Evolutionary conservation across 2,888 invertebrate species (phyloP).

Genomic region (Drosophila diplacantha): DNA sequence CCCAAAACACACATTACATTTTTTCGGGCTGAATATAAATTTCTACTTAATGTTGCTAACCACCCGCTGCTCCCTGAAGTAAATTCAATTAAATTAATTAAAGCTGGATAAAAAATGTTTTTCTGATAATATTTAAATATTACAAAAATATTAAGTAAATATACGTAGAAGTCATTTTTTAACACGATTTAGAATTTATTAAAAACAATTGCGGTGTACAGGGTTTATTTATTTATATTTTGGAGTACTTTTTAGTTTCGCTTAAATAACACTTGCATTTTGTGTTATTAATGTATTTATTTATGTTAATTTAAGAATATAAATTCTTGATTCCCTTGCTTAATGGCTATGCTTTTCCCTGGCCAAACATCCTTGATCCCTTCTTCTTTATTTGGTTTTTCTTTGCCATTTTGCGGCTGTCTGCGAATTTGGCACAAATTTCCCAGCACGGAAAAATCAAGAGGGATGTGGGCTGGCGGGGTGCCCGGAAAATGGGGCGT

Average conservation of each 20-base stretch:
- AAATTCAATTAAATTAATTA: background rate
- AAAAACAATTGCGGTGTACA: too few relatives aligned
- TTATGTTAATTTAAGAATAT: background rate
- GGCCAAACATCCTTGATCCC: slow-evolving; percentile 1
- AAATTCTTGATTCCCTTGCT: background rate
- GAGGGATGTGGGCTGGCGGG: background rate
- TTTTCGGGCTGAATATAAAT: background rate
- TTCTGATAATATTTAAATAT: too few relatives aligned
- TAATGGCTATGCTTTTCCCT: background rate
- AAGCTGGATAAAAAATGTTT: background rate
- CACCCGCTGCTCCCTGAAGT: background rate
- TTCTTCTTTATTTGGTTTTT: slow-evolving; percentile 2
- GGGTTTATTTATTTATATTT: too few relatives aligned
- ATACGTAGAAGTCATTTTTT: too few relatives aligned
- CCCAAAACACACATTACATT: slow-evolving; percentile 20
- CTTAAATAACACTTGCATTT: background rate
- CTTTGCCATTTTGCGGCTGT: slow-evolving; percentile 34
- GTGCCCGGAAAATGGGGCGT: slow-evolving; percentile 4
- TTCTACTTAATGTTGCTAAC: background rate
- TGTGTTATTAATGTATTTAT: background rate
- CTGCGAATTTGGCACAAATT: slow-evolving; percentile 53
- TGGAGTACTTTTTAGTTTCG: too few relatives aligned
- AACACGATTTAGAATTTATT: too few relatives aligned
- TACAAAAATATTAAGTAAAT: too few relatives aligned
- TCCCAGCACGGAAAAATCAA: slow-evolving; percentile 1